Conservation (phyloP, 2,888 invertebrate species). For the Campoplex capitator region DNA sequence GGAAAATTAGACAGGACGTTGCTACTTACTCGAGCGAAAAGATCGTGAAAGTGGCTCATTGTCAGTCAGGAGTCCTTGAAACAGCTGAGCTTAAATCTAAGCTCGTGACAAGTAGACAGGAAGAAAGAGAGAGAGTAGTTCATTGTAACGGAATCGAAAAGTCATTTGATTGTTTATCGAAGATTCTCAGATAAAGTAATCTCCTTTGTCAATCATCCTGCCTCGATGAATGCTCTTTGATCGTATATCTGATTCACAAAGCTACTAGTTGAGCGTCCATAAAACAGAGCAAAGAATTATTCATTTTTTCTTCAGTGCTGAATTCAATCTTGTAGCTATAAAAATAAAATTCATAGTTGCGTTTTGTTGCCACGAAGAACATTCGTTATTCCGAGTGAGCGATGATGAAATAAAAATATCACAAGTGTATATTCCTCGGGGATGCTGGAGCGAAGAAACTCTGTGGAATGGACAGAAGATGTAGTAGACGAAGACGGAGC, state of each 20-base stretch:
- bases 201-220: neutral
- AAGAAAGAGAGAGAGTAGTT: slow-evolving; percentile 17
- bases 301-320: neutral
- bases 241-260: neutral
- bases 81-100: slow-evolving; percentile 60
- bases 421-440: slow-evolving; percentile 32
- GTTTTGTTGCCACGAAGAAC: neutral
- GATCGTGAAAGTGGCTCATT: slow-evolving; percentile 35
- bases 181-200: neutral
- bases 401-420: slow-evolving; percentile 37
- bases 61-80: slow-evolving; percentile 39
- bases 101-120: slow-evolving; percentile 26
- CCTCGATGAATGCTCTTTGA: neutral
- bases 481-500: neutral
- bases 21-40: slow-evolving; percentile 46
- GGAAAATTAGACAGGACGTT: slow-evolving; percentile 66
- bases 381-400: slow-evolving; percentile 31
- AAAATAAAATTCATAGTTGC: slow-evolving; percentile 1
- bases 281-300: neutral
- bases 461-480: slow-evolving; percentile 30
- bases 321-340: neutral
- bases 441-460: slow-evolving; percentile 24
- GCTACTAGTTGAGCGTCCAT: neutral
- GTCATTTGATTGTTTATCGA: neutral
- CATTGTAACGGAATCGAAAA: neutral